Percentiles rank a stretch among this genome's conserved stretches.
Evolutionary conservation across 2,797 vertebrate species (phyloP).

Genomic region (Fundulus diaphanus): DNA sequence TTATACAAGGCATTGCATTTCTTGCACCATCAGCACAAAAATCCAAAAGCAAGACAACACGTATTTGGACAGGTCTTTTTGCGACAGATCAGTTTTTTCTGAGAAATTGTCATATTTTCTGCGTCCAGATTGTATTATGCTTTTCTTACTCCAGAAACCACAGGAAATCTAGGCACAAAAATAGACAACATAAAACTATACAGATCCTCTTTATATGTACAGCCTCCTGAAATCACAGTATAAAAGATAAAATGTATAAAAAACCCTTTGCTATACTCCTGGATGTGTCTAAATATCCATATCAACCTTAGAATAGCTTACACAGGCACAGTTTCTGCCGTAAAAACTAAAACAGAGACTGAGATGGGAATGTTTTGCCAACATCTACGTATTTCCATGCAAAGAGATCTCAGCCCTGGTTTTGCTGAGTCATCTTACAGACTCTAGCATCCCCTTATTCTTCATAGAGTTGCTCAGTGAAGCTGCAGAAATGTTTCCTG

Average conservation of each 20-base stretch:
- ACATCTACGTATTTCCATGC: slow-evolving; percentile 16
- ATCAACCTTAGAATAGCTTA: background rate
- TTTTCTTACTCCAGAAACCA: background rate
- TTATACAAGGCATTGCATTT: background rate
- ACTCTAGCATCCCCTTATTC: slow-evolving; percentile 33
- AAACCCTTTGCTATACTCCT: background rate
- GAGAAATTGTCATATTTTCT: background rate
- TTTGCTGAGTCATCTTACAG: slow-evolving; percentile 55
- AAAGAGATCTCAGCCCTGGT: slow-evolving; percentile 15
- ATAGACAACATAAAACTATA: background rate
- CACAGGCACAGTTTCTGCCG: background rate
- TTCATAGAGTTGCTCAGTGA: slow-evolving; percentile 60
- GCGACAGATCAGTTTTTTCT: background rate
- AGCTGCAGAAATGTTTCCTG: slow-evolving; percentile 69
- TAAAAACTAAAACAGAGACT: background rate
- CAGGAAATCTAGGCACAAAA: background rate
- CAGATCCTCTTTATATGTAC: background rate
- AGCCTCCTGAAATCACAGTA: background rate
- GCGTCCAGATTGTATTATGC: background rate
- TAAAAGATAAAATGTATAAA: background rate
- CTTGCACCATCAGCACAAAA: background rate
- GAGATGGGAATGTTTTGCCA: background rate
- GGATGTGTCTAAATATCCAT: background rate
- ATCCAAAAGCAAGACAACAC: background rate
- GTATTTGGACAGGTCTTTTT: background rate